A percentile compares a stretch with the other conserved stretches of the same genome.
These are phyloP conservation scores for Mycteria americana DNA, from an alignment of 2,797 vertebrate species.

Conservation along the genomic window DNA sequence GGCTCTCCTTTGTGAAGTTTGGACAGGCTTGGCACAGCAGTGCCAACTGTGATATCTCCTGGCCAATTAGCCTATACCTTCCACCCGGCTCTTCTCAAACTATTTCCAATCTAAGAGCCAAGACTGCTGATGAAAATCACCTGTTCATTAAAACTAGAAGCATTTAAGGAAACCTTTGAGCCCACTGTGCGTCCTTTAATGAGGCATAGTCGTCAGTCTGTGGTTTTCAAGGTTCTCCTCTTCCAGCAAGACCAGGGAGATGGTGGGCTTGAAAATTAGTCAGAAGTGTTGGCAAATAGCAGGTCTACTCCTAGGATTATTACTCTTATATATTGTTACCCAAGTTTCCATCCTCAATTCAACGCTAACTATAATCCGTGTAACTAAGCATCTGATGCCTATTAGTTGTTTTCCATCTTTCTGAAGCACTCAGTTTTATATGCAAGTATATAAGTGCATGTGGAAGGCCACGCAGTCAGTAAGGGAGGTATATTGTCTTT, in stretches of 20 bases:
- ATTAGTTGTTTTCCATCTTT: background rate
- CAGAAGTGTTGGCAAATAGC: background rate
- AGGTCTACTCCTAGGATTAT: background rate
- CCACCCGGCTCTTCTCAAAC: background rate
- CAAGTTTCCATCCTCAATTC: background rate
- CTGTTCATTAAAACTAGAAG: background rate
- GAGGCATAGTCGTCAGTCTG: background rate
- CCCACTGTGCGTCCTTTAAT: background rate
- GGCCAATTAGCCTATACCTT: background rate
- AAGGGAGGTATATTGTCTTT: background rate
- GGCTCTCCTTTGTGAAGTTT: background rate
- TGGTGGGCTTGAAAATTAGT: background rate
- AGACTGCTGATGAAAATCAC: background rate
- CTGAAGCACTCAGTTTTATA: background rate
- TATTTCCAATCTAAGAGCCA: background rate
- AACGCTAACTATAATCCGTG: background rate
- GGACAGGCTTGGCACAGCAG: background rate
- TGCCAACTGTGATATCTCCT: background rate
- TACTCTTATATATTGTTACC: background rate
- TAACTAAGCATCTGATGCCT: background rate
- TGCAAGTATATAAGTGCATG: rapidly evolving
- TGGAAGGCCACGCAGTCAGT: background rate
- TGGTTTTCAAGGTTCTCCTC: background rate
- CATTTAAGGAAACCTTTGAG: background rate
- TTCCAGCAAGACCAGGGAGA: background rate